These are phyloP conservation scores for Pogona vitticeps DNA, from an alignment of 2,113 vertebrate species.

Conservation along the genomic window DNA sequence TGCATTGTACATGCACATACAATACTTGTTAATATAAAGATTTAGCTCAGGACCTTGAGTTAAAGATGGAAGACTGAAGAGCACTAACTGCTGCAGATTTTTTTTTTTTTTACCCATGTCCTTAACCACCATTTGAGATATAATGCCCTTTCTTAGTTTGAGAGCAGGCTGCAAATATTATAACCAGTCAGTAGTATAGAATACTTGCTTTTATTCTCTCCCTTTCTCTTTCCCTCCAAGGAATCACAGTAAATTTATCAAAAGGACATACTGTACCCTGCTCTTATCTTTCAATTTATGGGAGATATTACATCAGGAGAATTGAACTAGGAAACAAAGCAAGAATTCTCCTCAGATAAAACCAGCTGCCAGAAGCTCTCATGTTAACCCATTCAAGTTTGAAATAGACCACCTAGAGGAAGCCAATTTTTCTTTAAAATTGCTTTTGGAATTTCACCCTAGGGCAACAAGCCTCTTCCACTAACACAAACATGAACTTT, in stretches of 20 bases:
- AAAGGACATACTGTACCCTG: constrained; percentile 29
- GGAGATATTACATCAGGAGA: constrained; percentile 38
- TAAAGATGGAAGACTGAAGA: background rate
- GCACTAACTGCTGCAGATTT: background rate
- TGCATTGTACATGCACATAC: background rate
- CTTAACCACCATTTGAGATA: background rate
- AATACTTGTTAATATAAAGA: background rate
- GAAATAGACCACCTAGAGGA: background rate
- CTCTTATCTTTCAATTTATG: constrained; percentile 41
- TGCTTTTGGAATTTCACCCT: background rate
- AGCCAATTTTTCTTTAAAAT: background rate
- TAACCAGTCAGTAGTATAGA: constrained; percentile 4
- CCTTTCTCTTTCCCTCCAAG: constrained; percentile 10
- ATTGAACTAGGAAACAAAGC: constrained; percentile 32
- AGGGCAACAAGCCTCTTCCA: background rate
- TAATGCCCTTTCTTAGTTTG: constrained; percentile 16
- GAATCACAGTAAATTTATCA: constrained; percentile 40
- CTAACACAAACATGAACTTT: background rate
- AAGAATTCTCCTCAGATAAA: constrained; percentile 7
- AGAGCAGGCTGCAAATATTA: constrained; percentile 6
- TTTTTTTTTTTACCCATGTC: background rate
- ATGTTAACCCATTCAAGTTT: constrained; percentile 8
- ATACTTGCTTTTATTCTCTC: constrained; percentile 22
- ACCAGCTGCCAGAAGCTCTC: background rate
- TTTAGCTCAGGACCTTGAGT: background rate